Conservation (phyloP, 2,888 invertebrate species). For the Prosapia bicincta region DNA sequence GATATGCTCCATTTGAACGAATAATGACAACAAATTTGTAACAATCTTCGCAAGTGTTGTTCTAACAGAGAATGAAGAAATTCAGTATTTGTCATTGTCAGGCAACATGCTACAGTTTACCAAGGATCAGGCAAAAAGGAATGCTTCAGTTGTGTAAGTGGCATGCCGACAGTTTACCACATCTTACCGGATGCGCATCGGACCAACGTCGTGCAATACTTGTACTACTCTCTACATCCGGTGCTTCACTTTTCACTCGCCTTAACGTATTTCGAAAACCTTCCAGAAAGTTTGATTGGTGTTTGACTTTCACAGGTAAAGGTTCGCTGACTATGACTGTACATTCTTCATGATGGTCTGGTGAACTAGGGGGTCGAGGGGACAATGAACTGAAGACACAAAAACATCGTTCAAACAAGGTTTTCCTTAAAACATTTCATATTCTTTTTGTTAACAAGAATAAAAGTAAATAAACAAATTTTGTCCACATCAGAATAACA, state of each 20-base stretch:
- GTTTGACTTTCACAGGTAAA: slow-evolving; percentile 26
- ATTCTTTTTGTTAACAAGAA: too few relatives aligned
- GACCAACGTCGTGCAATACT: slow-evolving; percentile 31
- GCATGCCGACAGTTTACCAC: background rate
- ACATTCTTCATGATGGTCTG: slow-evolving; percentile 25
- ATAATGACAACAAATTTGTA: too few relatives aligned
- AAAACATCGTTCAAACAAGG: slow-evolving; percentile 1
- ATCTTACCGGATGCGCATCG: slow-evolving; percentile 29
- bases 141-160: background rate
- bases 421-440: too few relatives aligned
- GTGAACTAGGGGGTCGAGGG: slow-evolving; percentile 29
- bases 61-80: background rate
- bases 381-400: slow-evolving; percentile 15
- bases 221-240: slow-evolving; percentile 25
- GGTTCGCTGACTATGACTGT: slow-evolving; percentile 32
- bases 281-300: slow-evolving; percentile 51
- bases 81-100: background rate
- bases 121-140: background rate
- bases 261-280: slow-evolving; percentile 60
- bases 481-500: too few relatives aligned
- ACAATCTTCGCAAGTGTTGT: too few relatives aligned
- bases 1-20: too few relatives aligned
- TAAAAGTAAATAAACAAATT: too few relatives aligned
- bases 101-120: background rate
- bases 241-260: slow-evolving; percentile 51